Evolutionary conservation across 1,140 invertebrate species (phyloP).

Genomic region (Diprion similis): DNA sequence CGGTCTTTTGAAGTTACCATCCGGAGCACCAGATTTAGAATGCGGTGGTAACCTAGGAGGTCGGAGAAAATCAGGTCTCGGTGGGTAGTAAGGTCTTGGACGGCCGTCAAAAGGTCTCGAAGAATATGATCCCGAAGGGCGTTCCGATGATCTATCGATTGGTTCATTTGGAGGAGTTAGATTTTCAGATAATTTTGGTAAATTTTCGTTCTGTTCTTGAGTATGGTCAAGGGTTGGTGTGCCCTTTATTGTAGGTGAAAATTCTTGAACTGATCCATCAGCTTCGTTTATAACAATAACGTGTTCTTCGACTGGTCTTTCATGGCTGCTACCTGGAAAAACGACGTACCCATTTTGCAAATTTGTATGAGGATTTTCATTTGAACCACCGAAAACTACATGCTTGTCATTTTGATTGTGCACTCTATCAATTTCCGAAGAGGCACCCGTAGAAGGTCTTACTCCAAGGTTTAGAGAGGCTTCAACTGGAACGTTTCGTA

Average conservation of each 20-base stretch:
- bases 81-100: slow-evolving; percentile 10
- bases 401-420: background rate
- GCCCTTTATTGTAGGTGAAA: slow-evolving; percentile 26
- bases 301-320: slow-evolving; percentile 47
- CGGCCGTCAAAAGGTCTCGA: slow-evolving; percentile 19
- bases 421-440: background rate
- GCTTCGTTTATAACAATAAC: slow-evolving; percentile 51
- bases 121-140: slow-evolving; percentile 33
- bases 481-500: background rate
- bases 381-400: slow-evolving; percentile 8
- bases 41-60: slow-evolving; percentile 43
- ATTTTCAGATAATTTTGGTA: slow-evolving; percentile 49
- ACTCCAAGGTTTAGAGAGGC: background rate
- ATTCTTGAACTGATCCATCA: slow-evolving; percentile 46
- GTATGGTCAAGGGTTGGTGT: slow-evolving; percentile 37
- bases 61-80: slow-evolving; percentile 46
- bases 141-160: slow-evolving; percentile 46
- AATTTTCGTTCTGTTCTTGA: slow-evolving; percentile 38
- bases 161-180: slow-evolving; percentile 47
- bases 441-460: background rate
- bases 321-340: slow-evolving; percentile 16
- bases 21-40: slow-evolving; percentile 53
- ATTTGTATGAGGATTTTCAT: background rate
- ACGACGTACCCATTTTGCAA: slow-evolving; percentile 21
- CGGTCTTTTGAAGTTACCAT: slow-evolving; percentile 53